Conservation (phyloP, 2,888 invertebrate genomes). For the Rhagonycha lutea region DNA sequence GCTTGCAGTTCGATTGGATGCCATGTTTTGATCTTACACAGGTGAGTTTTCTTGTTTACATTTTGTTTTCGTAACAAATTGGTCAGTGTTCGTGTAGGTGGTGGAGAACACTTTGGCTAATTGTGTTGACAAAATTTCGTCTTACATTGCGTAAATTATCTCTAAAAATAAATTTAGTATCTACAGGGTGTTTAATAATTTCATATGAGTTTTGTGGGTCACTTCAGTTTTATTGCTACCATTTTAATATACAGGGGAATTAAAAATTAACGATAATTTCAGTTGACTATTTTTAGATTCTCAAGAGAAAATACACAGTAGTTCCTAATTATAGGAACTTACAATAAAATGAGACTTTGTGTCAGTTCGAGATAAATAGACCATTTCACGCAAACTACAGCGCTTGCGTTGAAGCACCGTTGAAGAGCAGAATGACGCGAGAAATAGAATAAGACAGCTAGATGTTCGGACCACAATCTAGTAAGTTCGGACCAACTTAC, state of each 20-base stretch:
- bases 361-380: not conserved
- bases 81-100: not conserved
- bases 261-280: not conserved
- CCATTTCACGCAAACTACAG: no score
- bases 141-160: not conserved
- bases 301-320: not conserved
- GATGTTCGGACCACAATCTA: no score
- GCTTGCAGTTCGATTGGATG: not conserved
- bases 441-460: no score
- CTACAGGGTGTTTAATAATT: not conserved
- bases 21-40: not conserved
- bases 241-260: not conserved
- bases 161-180: not conserved
- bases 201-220: not conserved
- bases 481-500: no score
- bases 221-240: not conserved
- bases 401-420: no score
- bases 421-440: no score
- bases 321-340: no score
- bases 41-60: not conserved
- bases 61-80: not conserved
- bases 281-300: not conserved
- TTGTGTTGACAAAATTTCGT: not conserved
- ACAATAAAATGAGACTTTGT: no score
- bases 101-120: not conserved